These are phyloP conservation scores for Oenanthe oenanthe DNA, from an alignment of 2,113 vertebrate species.

Conservation along the genomic window DNA sequence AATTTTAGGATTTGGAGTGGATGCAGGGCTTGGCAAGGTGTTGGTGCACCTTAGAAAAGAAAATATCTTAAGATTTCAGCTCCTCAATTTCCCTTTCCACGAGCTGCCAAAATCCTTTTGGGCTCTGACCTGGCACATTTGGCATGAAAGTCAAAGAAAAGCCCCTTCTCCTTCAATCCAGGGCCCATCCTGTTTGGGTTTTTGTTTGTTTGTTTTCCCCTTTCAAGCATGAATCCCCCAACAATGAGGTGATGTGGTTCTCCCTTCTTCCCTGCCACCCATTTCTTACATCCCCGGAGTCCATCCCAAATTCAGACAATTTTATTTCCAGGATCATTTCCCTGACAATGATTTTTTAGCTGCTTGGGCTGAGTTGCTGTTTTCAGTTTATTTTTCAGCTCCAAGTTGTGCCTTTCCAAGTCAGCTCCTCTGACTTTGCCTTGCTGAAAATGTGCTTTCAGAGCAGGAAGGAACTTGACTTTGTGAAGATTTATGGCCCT, in stretches of 20 bases:
- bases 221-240: background rate
- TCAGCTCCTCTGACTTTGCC: background rate
- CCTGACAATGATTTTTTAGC: background rate
- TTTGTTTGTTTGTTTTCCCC: background rate
- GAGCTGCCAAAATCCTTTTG: background rate
- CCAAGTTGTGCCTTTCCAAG: background rate
- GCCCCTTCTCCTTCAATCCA: background rate
- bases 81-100: background rate
- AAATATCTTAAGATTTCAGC: background rate
- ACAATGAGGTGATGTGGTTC: accelerated
- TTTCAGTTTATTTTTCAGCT: constrained; percentile 17
- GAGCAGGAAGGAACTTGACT: constrained; percentile 59
- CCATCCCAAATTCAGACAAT: background rate
- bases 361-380: background rate
- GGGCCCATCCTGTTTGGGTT: background rate
- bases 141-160: background rate
- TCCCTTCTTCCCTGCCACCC: background rate
- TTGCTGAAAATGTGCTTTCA: background rate
- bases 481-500: constrained; percentile 50
- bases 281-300: background rate
- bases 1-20: background rate
- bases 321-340: background rate
- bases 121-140: background rate
- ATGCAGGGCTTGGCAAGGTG: background rate
- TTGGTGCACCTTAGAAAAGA: background rate